Evolutionary conservation across 2,797 vertebrate species (phyloP).

Genomic region (Discoglossus pictus): DNA sequence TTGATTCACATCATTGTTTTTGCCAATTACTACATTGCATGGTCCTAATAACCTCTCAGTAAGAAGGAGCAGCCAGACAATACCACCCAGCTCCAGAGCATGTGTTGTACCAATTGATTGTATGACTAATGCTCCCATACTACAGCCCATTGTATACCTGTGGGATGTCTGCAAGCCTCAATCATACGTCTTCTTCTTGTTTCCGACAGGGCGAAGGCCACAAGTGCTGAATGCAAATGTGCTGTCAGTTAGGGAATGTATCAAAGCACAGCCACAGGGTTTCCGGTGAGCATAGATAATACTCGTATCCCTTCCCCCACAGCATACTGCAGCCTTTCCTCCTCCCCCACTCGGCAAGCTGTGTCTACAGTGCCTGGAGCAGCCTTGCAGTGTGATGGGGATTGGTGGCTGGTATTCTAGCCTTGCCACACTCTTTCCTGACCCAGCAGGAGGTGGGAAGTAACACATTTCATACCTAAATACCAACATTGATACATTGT

Average conservation of each 20-base stretch:
- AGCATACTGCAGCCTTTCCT: conserved; percentile 39
- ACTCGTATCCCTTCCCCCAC: conserved; percentile 42
- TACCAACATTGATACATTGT: no score
- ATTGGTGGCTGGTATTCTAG: conserved; percentile 31
- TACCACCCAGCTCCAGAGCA: conserved; percentile 3
- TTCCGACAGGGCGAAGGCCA: conserved; percentile 46
- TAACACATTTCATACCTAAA: not conserved
- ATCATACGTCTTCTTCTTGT: conserved; percentile 47
- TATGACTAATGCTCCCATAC: conserved; percentile 26
- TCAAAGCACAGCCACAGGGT: conserved; percentile 48
- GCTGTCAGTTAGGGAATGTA: conserved; percentile 52
- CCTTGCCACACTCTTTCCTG: conserved; percentile 13
- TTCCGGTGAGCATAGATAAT: conserved; percentile 41
- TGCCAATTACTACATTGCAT: not conserved
- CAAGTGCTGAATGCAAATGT: conserved; percentile 50
- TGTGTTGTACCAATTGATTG: conserved; percentile 7
- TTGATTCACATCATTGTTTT: not conserved
- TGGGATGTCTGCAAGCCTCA: conserved; percentile 41
- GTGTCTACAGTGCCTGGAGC: conserved; percentile 37
- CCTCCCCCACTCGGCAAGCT: conserved; percentile 46
- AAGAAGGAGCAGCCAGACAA: not conserved
- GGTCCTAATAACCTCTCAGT: not conserved
- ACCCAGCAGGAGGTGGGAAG: conserved; percentile 1
- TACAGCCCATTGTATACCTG: conserved; percentile 29
- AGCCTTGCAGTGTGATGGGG: conserved; percentile 18